phyloP scores from a whole-genome alignment of 2,888 invertebrate species.

The Caenorhabditis zanzibari region DNA sequence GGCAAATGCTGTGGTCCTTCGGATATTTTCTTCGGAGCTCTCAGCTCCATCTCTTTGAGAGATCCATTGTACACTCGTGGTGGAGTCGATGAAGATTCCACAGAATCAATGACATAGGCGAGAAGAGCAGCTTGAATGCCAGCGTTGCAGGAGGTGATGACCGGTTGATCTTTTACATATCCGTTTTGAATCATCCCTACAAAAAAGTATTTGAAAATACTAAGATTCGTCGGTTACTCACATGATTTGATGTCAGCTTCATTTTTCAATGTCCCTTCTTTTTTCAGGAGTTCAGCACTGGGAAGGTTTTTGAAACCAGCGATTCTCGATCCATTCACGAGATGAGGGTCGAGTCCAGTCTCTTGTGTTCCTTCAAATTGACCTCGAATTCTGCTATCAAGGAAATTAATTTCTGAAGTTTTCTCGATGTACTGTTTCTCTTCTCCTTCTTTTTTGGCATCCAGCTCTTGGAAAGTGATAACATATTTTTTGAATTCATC shows the following conservation, averaged over 20 bases:
- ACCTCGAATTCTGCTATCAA: slow-evolving; percentile 77
- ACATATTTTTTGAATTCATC: slow-evolving; percentile 63
- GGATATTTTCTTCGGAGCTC: slow-evolving; percentile 78
- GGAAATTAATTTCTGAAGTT: slow-evolving; percentile 75
- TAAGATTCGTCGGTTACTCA: slow-evolving; percentile 18
- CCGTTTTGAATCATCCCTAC: slow-evolving; percentile 65
- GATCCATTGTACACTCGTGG: slow-evolving; percentile 76
- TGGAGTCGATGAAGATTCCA: slow-evolving; percentile 37
- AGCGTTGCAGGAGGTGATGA: slow-evolving; percentile 72
- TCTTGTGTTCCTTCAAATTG: slow-evolving; percentile 80
- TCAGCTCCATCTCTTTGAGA: slow-evolving; percentile 79
- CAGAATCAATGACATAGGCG: slow-evolving; percentile 70
- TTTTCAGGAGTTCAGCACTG: slow-evolving; percentile 68
- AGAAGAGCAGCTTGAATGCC: slow-evolving; percentile 74
- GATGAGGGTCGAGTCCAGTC: slow-evolving; percentile 72
- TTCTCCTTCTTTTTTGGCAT: slow-evolving; percentile 54
- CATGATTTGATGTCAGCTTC: slow-evolving; percentile 65
- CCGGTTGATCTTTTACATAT: slow-evolving; percentile 47
- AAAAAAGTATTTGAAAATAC: neutral
- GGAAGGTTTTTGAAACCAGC: slow-evolving; percentile 76
- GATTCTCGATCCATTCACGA: slow-evolving; percentile 75
- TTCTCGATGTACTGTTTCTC: slow-evolving; percentile 68
- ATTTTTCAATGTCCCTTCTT: slow-evolving; percentile 67
- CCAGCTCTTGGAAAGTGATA: slow-evolving; percentile 77
- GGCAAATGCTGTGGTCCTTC: slow-evolving; percentile 75